Evolutionary conservation across 2,113 vertebrate genomes (phyloP), one percentile per base, ranked within the genome.

Genomic region (Mohoua ochrocephala): DNA sequence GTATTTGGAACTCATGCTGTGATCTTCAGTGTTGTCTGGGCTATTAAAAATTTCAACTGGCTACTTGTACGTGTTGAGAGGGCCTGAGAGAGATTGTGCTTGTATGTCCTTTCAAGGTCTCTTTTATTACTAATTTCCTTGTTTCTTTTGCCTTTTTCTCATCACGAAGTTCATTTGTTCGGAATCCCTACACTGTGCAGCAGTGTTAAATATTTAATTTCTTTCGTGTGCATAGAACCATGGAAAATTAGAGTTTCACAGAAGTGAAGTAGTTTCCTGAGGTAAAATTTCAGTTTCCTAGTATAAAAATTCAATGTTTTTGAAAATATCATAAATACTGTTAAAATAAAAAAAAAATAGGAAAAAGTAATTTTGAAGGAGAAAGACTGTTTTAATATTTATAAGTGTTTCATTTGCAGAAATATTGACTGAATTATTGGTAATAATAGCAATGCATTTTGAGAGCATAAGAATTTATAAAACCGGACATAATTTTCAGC

Each of bases 361-460:
- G 39, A 37, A 60, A 59, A 78, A 67, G 8, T 67, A 47, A 61
- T 63, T 82, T 86, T 67, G 37, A 89, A 89, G n/a, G 15, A 61
- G 23, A 84, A 24, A n/a, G 21, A 17, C 27, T 49, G 3, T 30
- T 59, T 23, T 61, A 75, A 33, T 61, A 85, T 82, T 84, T 87
- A 3, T 37, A 50, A 27, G 9, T 27, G 21, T 65, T 88, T 82
- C 56, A 30, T 13, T 53, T 83, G 31, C 24, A 71, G 42, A 39
- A 75, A 53, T 70, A 52, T 28, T 73, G 44, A 41, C 89, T 30
- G 19, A 77, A 42, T 45, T 35, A 33, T 41, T 85, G 20, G 37
- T 57, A 42, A 27, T 82, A 57, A 81, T 27, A 44, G 33, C 0
- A 0, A 37, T 0, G 1, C 47, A n/a, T 80, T 91, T 85, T 90